A percentile compares a stretch with the other conserved stretches of the same genome.
Conservation (phyloP, 2,888 invertebrate genomes). For the Sturmia bella region DNA sequence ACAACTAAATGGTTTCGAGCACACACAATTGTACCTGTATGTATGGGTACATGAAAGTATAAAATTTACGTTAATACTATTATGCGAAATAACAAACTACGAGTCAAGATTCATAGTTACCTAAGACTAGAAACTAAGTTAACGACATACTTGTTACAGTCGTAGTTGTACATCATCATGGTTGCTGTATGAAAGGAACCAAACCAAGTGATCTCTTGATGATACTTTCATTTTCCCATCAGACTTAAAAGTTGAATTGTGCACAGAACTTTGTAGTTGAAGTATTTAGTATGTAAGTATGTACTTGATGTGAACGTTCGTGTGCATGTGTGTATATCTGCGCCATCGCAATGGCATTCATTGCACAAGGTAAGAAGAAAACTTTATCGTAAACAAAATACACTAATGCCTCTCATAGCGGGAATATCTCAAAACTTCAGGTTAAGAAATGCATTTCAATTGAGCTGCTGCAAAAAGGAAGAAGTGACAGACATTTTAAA, state of each 20-base stretch:
- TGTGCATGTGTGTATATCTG: not conserved
- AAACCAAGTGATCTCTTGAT: constrained; percentile 67
- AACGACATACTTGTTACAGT: constrained; percentile 63
- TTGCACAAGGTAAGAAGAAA: constrained; percentile 57
- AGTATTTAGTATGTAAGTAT: constrained; percentile 29
- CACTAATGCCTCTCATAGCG: not conserved
- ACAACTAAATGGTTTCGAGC: constrained; percentile 25
- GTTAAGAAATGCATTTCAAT: too few relatives aligned
- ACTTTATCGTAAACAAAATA: constrained; percentile 11
- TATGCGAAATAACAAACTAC: constrained; percentile 59
- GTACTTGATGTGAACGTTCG: constrained; percentile 18
- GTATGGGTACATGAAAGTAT: not conserved
- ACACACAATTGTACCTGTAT: not conserved
- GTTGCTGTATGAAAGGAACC: constrained; percentile 58
- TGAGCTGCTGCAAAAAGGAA: too few relatives aligned
- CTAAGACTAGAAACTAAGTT: constrained; percentile 25
- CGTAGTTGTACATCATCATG: constrained; percentile 55
- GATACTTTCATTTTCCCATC: constrained; percentile 70
- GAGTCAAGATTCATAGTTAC: constrained; percentile 35
- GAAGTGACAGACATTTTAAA: too few relatives aligned
- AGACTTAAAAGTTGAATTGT: constrained; percentile 61
- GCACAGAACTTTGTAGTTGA: constrained; percentile 46
- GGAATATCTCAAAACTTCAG: not conserved
- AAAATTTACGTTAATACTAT: constrained; percentile 48
- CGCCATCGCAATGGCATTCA: constrained; percentile 33